Base-by-base conservation (phyloP, 2,888 invertebrate species). In the Trichopoda pennipes region DNA sequence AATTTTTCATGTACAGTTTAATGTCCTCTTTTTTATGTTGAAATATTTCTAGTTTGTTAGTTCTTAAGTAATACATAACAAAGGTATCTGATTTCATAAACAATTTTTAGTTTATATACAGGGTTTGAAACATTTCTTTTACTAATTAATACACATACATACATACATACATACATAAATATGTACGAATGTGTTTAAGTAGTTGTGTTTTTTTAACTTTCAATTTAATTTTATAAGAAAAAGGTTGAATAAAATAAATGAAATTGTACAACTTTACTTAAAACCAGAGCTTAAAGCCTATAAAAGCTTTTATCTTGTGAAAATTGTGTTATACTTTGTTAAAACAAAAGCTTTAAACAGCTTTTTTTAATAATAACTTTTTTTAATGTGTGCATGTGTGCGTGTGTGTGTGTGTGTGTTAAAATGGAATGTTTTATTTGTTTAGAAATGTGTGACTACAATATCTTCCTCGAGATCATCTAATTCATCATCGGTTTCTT, bases 401-500 rank as follows among this genome's bases (percentile, higher is more conserved):
- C 28, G 8, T 28, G 66, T 66, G 68, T 72, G 56, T 81, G 66
- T 80, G 56, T 77, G 51, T 74, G 64, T 80, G 60, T 60, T 28
- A 68, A 51, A 32, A 63, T 73, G 73, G 6, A 53, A 55, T 73
- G 42, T 19, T 42, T 55, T 1, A 38, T 23, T 49, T 49, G 63
- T 63, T 86, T 94, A 96, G 89, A 96, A 93, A 91, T 96, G 96
- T 85, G 96, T 96, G 88, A 96, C 95, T 90, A 96, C 94, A 90
- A 96, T 96, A 89, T 96, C 96, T 90, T 96, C 96, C 92, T 96
- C 96, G 87, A 96, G 94, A 91, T 96, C 96, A 91, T 96, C 96
- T 89, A 95, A 95, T 89, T 96, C 95, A 91, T 95, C 96, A 89
- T 96, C 96, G 80, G 96, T 96, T 91, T 96, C 96, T 90, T 96